Conservation (phyloP, 2,888 invertebrate species). For the Eutolmus rufibarbis region DNA sequence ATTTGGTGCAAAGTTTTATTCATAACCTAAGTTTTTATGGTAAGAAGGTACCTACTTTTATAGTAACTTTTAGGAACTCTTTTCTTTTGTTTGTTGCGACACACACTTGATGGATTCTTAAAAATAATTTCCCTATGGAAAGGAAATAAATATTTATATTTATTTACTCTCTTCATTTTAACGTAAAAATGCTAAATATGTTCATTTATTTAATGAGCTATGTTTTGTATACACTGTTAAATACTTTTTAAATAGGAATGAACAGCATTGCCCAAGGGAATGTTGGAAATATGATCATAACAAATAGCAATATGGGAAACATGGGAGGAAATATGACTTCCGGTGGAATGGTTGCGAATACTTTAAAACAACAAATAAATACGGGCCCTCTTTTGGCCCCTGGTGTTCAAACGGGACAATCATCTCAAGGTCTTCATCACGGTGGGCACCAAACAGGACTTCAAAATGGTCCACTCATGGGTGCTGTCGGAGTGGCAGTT, state of each 20-base stretch:
- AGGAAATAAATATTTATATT: too few relatives aligned
- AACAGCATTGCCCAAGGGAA: conserved; percentile 69
- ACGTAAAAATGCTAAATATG: too few relatives aligned
- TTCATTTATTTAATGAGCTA: not conserved
- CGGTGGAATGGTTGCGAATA: conserved; percentile 74
- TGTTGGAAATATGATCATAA: conserved; percentile 79
- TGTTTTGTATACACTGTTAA: not conserved
- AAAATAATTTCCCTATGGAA: too few relatives aligned
- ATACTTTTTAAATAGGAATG: conserved; percentile 65
- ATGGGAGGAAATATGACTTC: conserved; percentile 74
- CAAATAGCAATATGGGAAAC: conserved; percentile 75
- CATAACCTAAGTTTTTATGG: too few relatives aligned
- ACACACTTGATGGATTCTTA: too few relatives aligned
- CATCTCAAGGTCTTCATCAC: conserved; percentile 59
- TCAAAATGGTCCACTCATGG: conserved; percentile 82
- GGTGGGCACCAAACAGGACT: conserved; percentile 65
- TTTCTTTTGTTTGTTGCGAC: too few relatives aligned
- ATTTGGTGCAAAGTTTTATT: too few relatives aligned
- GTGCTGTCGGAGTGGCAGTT: conserved; percentile 53
- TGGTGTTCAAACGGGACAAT: conserved; percentile 49
- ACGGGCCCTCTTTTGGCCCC: conserved; percentile 54
- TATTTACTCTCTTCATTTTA: too few relatives aligned
- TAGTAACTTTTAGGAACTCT: too few relatives aligned
- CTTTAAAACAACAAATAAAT: conserved; percentile 76
- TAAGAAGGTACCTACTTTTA: too few relatives aligned